phyloP scores from a whole-genome alignment of 2,113 vertebrate species.

The Phocoena sinus region DNA sequence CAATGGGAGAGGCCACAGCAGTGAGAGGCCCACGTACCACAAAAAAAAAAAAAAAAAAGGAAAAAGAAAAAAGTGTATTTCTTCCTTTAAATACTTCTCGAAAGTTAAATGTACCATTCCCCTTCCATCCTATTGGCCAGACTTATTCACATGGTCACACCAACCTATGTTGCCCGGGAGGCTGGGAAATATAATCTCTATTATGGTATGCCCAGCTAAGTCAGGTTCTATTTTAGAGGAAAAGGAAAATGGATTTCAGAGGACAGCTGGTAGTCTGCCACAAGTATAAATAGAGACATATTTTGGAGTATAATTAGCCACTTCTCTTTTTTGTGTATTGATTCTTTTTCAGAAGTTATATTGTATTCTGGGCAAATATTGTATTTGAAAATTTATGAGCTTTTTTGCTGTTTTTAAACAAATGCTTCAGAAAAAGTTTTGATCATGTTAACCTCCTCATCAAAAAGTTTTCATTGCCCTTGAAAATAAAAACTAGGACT shows the following conservation, averaged over 20 bases:
- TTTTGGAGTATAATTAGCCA: not conserved
- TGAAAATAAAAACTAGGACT: not conserved
- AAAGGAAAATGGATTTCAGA: not conserved
- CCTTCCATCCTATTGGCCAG: not conserved
- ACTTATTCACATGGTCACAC: not conserved
- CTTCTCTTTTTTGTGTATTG: not conserved
- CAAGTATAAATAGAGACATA: not conserved
- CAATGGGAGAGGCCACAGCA: too few relatives aligned
- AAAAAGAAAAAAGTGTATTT: not conserved
- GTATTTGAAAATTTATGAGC: not conserved
- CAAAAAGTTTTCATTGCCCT: not conserved
- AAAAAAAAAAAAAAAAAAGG: not conserved
- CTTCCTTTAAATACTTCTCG: not conserved
- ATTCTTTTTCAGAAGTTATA: not conserved
- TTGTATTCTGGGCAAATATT: constrained; percentile 13
- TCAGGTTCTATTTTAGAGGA: not conserved
- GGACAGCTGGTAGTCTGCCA: not conserved
- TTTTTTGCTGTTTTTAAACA: not conserved
- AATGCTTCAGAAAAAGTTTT: not conserved
- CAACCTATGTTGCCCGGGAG: not conserved
- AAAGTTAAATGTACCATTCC: not conserved
- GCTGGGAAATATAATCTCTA: not conserved
- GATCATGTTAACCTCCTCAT: not conserved
- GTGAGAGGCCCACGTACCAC: too few relatives aligned
- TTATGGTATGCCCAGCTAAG: not conserved